These are phyloP conservation scores for Homarus gammarus DNA, from an alignment of 2,888 invertebrate species.

Conservation along the genomic window DNA sequence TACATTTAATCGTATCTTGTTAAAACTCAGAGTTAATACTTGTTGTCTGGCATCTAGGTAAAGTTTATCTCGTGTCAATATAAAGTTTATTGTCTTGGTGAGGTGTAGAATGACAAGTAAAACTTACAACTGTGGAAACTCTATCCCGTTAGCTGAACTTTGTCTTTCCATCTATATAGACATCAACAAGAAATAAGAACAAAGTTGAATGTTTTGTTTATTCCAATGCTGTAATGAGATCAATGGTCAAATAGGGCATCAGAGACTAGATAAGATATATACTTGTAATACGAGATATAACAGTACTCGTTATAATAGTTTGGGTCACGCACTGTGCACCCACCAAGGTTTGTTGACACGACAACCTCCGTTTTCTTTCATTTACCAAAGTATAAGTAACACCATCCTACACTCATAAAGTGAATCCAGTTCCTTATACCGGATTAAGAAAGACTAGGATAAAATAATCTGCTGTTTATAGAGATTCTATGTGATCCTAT, in stretches of 20 bases:
- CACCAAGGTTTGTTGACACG: constrained; percentile 28
- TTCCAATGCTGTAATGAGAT: no score
- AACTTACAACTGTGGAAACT: neutral
- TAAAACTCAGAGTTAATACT: no score
- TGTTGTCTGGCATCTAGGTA: no score
- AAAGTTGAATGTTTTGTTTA: no score
- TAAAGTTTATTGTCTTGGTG: no score
- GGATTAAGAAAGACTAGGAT: neutral
- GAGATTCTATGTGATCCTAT: neutral
- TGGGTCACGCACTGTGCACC: constrained; percentile 2
- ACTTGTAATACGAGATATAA: no score
- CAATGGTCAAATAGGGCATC: no score
- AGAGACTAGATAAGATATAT: no score
- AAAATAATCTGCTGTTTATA: neutral
- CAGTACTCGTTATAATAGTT: neutral
- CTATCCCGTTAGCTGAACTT: neutral
- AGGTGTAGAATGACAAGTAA: neutral
- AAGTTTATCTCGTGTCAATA: no score
- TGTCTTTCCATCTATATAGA: neutral
- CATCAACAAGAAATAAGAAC: no score
- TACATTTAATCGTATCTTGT: no score
- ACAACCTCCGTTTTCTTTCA: constrained; percentile 18
- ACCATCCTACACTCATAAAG: neutral
- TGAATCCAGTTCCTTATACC: neutral
- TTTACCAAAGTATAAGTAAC: neutral